Percentiles rank a stretch among this genome's conserved stretches.
These are phyloP conservation scores for Solenopsis fugax DNA, from an alignment of 1,140 invertebrate species.

Conservation along the genomic window DNA sequence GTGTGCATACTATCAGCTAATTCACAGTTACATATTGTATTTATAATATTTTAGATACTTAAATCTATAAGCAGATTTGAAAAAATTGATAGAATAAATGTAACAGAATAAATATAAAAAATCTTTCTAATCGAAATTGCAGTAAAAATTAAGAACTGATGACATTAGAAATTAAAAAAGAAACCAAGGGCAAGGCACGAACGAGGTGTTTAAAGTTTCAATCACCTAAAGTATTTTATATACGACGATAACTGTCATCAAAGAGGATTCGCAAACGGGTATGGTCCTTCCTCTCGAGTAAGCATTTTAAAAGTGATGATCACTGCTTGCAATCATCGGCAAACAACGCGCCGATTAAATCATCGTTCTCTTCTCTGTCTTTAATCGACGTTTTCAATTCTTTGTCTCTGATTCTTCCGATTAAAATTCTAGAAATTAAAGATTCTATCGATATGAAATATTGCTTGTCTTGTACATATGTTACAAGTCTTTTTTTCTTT, in stretches of 20 bases:
- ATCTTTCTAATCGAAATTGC: neutral
- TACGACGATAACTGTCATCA: neutral
- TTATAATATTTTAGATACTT: neutral
- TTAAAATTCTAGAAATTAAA: neutral
- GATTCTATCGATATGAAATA: neutral
- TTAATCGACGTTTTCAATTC: neutral
- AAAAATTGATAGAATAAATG: neutral
- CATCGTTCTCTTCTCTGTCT: neutral
- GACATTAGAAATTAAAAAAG: neutral
- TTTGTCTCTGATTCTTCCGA: neutral
- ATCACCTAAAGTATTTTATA: neutral
- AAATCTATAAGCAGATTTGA: neutral
- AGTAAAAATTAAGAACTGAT: neutral
- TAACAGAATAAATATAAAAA: neutral
- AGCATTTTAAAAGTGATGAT: slow-evolving; percentile 60
- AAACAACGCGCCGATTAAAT: slow-evolving; percentile 60
- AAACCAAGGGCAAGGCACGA: neutral
- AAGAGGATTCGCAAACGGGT: slow-evolving; percentile 11
- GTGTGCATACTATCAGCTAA: neutral
- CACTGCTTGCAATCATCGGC: slow-evolving; percentile 43
- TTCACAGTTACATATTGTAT: neutral
- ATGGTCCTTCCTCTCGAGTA: slow-evolving; percentile 38
- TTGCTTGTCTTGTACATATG: neutral
- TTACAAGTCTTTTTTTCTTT: neutral
- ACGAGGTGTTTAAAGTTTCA: neutral